phyloP scores from a whole-genome alignment of 2,797 vertebrate species.

The Sebastes baramenuke region DNA sequence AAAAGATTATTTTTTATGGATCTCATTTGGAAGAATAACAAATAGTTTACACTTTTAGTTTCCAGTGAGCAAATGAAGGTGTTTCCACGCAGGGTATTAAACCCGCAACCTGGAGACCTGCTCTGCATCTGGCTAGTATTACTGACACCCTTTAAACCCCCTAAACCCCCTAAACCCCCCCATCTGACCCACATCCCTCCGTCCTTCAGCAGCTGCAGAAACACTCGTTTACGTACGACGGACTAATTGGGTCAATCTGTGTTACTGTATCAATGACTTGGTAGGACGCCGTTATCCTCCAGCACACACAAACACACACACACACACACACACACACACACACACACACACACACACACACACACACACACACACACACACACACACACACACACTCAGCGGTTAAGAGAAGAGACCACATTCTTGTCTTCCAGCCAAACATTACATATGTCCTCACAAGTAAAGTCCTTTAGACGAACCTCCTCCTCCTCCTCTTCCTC shows the following conservation, averaged over 20 bases:
- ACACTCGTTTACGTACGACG: conserved; percentile 20
- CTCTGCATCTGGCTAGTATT: conserved; percentile 8
- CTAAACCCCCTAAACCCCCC: neutral
- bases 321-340: conserved; percentile 14
- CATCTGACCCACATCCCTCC: conserved; percentile 27
- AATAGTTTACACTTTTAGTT: neutral
- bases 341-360: conserved; percentile 16
- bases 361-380: conserved; percentile 12
- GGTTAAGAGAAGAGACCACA: conserved; percentile 17
- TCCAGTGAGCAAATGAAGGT: neutral
- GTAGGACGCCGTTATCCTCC: conserved; percentile 28
- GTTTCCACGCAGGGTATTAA: neutral
- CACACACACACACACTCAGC: conserved; percentile 18
- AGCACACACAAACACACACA: conserved; percentile 6
- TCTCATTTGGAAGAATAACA: no score
- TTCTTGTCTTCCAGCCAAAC: conserved; percentile 66
- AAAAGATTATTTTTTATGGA: neutral
- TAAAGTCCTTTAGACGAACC: neutral
- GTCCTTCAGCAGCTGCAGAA: conserved; percentile 51
- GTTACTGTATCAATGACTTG: conserved; percentile 42
- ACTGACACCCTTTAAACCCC: neutral
- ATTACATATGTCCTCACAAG: conserved; percentile 59
- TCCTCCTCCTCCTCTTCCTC: neutral
- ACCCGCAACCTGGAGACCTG: conserved; percentile 9
- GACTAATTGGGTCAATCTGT: conserved; percentile 54